phyloP scores from a whole-genome alignment of 2,888 invertebrate genomes.

The Chloroclysta siterata region DNA sequence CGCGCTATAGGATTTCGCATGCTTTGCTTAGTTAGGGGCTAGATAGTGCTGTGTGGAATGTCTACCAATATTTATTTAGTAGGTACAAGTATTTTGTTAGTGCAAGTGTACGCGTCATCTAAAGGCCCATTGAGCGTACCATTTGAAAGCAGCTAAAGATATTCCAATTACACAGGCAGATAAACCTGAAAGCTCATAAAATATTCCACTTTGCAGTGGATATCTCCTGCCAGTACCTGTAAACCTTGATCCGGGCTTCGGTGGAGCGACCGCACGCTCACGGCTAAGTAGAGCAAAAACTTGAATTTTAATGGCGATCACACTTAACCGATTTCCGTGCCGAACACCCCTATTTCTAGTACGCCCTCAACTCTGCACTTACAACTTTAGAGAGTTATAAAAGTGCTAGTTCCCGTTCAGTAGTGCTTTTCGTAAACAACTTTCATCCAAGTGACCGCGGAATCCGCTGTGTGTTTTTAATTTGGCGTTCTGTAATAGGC shows the following conservation, averaged over 20 bases:
- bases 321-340: constrained; percentile 35
- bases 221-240: constrained; percentile 38
- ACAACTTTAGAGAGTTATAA: neutral
- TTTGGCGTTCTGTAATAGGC: too few relatives aligned
- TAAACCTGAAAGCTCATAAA: constrained; percentile 16
- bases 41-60: too few relatives aligned
- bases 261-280: constrained; percentile 32
- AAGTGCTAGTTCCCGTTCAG: too few relatives aligned
- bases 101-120: too few relatives aligned
- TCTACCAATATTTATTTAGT: too few relatives aligned
- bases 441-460: too few relatives aligned
- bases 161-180: constrained; percentile 17
- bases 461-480: too few relatives aligned
- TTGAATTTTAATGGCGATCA: constrained; percentile 51
- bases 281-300: constrained; percentile 44
- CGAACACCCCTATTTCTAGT: neutral
- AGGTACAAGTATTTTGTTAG: too few relatives aligned
- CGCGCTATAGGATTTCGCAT: too few relatives aligned
- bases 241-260: constrained; percentile 33
- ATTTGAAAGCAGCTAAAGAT: constrained; percentile 8
- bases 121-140: neutral
- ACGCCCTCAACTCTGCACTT: neutral
- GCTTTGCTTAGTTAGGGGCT: too few relatives aligned
- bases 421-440: too few relatives aligned
- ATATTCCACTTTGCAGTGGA: constrained; percentile 17